These are phyloP conservation scores for Dryobota labecula DNA, from an alignment of 2,888 invertebrate genomes.

Conservation along the genomic window DNA sequence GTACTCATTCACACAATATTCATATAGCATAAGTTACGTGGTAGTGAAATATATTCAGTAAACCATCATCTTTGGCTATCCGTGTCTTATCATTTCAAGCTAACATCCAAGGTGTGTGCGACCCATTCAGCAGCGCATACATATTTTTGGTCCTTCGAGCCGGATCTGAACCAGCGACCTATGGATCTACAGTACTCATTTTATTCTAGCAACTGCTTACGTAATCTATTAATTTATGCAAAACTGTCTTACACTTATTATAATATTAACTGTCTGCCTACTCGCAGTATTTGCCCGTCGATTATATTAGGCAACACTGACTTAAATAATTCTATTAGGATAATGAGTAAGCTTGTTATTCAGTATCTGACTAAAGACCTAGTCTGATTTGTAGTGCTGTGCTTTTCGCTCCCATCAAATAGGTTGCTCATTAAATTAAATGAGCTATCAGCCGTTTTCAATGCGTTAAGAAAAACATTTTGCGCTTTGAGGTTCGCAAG, in stretches of 20 bases:
- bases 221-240: slow-evolving; percentile 50
- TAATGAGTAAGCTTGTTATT: slow-evolving; percentile 21
- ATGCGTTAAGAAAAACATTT: slow-evolving; percentile 81
- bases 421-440: slow-evolving; percentile 86
- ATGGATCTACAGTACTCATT: no score
- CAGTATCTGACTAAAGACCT: slow-evolving; percentile 44
- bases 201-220: slow-evolving; percentile 14
- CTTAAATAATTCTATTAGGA: slow-evolving; percentile 43
- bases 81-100: no score
- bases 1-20: no score
- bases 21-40: no score
- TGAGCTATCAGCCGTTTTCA: slow-evolving; percentile 86
- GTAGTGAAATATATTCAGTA: no score
- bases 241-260: slow-evolving; percentile 26
- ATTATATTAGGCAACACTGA: slow-evolving; percentile 39
- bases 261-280: slow-evolving; percentile 31
- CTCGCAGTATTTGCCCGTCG: slow-evolving; percentile 30
- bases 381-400: slow-evolving; percentile 51
- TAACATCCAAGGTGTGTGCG: no score
- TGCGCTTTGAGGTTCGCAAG: slow-evolving; percentile 82
- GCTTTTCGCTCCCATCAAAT: slow-evolving; percentile 63
- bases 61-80: no score
- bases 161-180: no score
- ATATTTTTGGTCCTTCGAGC: no score
- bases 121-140: no score